A percentile compares a stretch with the other conserved stretches of the same genome.
Conservation (phyloP, 2,888 invertebrate species). For the Boloria euphrosyne region DNA sequence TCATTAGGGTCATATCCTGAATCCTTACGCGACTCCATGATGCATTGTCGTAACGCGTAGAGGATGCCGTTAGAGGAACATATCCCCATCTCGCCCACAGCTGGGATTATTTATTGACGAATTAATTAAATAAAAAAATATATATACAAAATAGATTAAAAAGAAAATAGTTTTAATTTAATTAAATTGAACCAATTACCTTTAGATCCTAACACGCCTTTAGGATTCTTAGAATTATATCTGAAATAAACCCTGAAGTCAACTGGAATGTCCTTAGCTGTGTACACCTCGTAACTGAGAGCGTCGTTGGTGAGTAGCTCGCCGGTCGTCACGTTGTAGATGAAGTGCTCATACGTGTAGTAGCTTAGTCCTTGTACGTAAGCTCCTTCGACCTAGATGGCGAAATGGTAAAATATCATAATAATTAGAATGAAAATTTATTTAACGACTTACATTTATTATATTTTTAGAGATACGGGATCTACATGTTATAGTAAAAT, state of each 20-base stretch:
- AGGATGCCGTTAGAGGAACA: conserved; percentile 61
- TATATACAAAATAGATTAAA: too few relatives aligned
- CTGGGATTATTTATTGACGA: conserved; percentile 46
- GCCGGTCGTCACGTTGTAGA: conserved; percentile 83
- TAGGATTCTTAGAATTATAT: conserved; percentile 83
- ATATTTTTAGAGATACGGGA: too few relatives aligned
- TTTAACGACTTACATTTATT: too few relatives aligned
- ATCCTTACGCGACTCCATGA: conserved; percentile 64
- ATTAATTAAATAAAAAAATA: background rate
- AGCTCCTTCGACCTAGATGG: conserved; percentile 84
- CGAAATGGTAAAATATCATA: background rate
- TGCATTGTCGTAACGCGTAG: conserved; percentile 62
- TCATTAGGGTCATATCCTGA: conserved; percentile 59
- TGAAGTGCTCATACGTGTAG: conserved; percentile 86
- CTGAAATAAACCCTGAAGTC: conserved; percentile 84
- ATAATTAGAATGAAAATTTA: background rate
- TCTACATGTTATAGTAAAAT: too few relatives aligned
- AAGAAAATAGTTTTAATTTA: too few relatives aligned
- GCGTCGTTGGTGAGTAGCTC: conserved; percentile 86
- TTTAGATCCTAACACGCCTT: conserved; percentile 86
- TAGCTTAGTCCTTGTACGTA: conserved; percentile 87
- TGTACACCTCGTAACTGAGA: conserved; percentile 87
- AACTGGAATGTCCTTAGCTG: conserved; percentile 85
- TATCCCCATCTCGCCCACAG: conserved; percentile 73
- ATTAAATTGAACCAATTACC: conserved; percentile 66